Conservation (phyloP, 92 coral and sea anemone genomes). For the Zoanthus sociatus region DNA sequence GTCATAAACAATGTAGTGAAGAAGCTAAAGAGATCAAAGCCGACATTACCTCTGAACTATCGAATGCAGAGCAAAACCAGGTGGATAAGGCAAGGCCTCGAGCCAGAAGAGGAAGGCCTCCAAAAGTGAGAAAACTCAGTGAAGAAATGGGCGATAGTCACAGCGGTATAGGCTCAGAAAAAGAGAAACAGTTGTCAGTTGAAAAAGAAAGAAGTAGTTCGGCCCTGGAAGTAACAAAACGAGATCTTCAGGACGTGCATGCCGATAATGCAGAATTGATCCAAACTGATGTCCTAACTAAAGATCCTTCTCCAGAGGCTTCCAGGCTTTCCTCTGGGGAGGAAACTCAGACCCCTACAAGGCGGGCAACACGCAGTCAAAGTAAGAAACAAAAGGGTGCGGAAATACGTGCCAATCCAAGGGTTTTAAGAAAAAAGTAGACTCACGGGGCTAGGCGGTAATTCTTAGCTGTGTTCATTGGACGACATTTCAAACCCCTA, state of each 20-base stretch:
- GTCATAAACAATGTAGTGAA: background rate
- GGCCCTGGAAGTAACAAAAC: background rate
- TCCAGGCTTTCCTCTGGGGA: background rate
- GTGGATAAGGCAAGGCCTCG: background rate
- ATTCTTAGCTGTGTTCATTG: background rate
- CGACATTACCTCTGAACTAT: background rate
- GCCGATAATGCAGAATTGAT: background rate
- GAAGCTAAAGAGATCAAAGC: background rate
- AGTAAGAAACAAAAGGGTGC: background rate
- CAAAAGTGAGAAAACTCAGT: background rate
- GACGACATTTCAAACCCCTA: background rate
- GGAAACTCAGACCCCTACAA: background rate
- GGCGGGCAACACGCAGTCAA: constrained; percentile 21
- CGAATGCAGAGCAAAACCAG: background rate
- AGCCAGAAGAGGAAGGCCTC: constrained; percentile 18
- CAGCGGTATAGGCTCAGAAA: background rate
- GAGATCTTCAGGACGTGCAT: background rate
- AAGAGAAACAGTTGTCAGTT: background rate
- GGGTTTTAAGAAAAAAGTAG: constrained; percentile 26
- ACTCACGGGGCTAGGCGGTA: no score
- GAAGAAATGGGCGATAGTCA: background rate
- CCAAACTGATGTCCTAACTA: background rate
- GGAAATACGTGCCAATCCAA: background rate
- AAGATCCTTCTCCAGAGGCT: background rate
- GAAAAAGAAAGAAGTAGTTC: background rate